phyloP scores from a whole-genome alignment of 2,113 vertebrate species.

The Vulpes ferrilata region DNA sequence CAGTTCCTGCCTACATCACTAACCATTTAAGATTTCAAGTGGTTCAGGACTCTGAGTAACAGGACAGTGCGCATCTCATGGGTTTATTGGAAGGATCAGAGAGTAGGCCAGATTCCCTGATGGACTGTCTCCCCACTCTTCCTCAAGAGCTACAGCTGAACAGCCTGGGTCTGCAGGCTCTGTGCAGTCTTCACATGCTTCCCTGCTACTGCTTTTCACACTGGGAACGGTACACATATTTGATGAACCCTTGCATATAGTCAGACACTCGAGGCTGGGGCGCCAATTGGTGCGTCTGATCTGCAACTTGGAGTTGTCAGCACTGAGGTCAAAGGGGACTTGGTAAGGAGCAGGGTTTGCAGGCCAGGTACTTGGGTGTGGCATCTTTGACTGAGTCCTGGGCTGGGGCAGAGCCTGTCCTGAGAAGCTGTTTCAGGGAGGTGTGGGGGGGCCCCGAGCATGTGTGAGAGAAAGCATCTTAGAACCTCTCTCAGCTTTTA shows the following conservation, averaged over 20 bases:
- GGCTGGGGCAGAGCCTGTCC: background rate
- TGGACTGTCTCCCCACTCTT: background rate
- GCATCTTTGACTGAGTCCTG: background rate
- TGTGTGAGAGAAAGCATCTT: too few species aligned
- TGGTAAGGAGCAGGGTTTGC: too few species aligned
- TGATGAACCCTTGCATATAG: background rate
- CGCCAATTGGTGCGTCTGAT: background rate
- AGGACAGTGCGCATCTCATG: background rate
- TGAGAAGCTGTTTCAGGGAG: background rate
- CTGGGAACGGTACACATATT: accelerated
- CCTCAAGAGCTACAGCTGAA: background rate
- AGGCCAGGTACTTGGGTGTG: background rate
- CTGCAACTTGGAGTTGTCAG: background rate
- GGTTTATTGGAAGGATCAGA: background rate
- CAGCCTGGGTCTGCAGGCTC: background rate
- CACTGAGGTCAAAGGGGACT: background rate
- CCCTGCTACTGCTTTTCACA: too few species aligned
- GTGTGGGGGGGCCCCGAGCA: background rate
- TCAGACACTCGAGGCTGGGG: accelerated
- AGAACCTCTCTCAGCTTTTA: background rate
- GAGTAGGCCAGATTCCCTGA: background rate
- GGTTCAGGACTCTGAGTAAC: background rate
- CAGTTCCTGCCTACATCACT: background rate
- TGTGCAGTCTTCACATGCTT: background rate
- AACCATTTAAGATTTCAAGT: background rate